Conservation (phyloP, 2,797 vertebrate genomes). For the Pseudochirops corinnae region DNA sequence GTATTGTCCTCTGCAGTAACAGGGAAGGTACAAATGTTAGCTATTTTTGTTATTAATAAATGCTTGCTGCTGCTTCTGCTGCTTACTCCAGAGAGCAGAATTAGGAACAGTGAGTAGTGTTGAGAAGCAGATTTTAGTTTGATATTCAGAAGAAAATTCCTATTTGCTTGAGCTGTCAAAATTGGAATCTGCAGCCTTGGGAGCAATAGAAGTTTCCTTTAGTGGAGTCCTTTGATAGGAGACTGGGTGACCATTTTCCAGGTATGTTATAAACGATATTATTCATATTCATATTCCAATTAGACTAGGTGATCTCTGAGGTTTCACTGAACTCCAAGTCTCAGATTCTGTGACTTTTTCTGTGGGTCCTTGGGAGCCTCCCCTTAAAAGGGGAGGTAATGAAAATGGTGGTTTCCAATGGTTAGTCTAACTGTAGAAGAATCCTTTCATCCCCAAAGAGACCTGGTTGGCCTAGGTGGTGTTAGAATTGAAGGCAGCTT, state of each 20-base stretch:
- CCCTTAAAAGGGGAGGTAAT: background rate
- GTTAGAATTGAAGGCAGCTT: background rate
- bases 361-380: background rate
- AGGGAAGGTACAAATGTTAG: background rate
- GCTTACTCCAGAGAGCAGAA: background rate
- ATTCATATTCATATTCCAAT: background rate
- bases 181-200: background rate
- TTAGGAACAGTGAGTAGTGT: background rate
- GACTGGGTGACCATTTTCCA: background rate
- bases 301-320: background rate
- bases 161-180: background rate
- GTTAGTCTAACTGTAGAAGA: background rate
- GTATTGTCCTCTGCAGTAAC: background rate
- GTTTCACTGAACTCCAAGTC: background rate
- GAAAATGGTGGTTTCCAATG: background rate
- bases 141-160: background rate
- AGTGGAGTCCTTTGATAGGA: background rate
- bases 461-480: background rate
- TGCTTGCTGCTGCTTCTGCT: background rate
- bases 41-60: background rate
- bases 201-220: background rate
- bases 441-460: background rate
- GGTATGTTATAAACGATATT: background rate
- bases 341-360: background rate
- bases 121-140: background rate